Conservation (phyloP, 2,797 vertebrate genomes). For the Poeciliopsis paucimaculata region DNA sequence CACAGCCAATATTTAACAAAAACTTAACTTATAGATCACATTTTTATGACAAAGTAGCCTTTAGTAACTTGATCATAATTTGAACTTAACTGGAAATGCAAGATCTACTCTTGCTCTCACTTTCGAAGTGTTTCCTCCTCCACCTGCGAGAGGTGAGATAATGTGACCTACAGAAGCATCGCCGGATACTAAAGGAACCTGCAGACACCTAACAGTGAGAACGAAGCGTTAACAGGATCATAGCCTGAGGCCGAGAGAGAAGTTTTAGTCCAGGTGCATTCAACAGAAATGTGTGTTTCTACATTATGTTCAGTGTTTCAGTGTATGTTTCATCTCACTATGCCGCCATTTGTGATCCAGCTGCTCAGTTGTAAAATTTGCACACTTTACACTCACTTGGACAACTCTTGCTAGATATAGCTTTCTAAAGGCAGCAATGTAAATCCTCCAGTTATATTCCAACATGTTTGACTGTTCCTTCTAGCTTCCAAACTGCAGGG, state of each 20-base stretch:
- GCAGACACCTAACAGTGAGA: slow-evolving; percentile 31
- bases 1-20: not conserved
- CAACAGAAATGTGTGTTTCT: slow-evolving; percentile 6
- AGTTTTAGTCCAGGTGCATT: slow-evolving; percentile 26
- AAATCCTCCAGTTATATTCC: not conserved
- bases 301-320: not conserved
- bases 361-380: slow-evolving; percentile 1
- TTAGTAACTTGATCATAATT: slow-evolving; percentile 7
- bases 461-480: slow-evolving; percentile 5
- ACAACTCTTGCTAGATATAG: not conserved
- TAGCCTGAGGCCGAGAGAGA: slow-evolving; percentile 18
- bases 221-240: slow-evolving; percentile 33
- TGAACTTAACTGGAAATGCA: slow-evolving; percentile 7
- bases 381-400: not conserved
- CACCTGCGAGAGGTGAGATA: slow-evolving; percentile 15
- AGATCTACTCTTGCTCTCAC: slow-evolving; percentile 14
- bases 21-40: not conserved
- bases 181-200: slow-evolving; percentile 37
- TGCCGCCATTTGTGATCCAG: slow-evolving; percentile 4
- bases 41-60: not conserved
- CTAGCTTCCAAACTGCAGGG: not conserved
- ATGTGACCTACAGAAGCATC: slow-evolving; percentile 28
- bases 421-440: not conserved
- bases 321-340: not conserved
- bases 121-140: slow-evolving; percentile 8